Percentiles rank a stretch among this genome's conserved stretches.
Evolutionary conservation across 1,140 invertebrate genomes (phyloP).

Genomic region (Melitaea cinxia): DNA sequence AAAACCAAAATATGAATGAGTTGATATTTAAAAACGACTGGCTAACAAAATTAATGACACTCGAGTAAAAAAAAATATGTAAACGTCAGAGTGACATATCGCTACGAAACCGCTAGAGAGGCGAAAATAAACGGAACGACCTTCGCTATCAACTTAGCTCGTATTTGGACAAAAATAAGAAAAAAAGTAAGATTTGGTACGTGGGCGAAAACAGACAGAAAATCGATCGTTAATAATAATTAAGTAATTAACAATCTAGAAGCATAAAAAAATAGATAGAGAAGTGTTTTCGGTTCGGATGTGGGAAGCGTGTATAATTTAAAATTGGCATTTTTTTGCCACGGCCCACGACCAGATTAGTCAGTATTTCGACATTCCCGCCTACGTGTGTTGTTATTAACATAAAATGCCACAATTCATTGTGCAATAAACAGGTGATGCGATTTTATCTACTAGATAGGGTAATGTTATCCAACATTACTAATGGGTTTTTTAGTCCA

Average conservation of each 20-base stretch:
- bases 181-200: constrained; percentile 8
- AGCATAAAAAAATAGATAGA: constrained; percentile 59
- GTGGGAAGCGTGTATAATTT: constrained; percentile 78
- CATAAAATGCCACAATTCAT: constrained; percentile 77
- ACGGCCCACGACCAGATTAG: constrained; percentile 73
- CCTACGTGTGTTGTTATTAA: constrained; percentile 69
- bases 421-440: constrained; percentile 73
- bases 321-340: constrained; percentile 75
- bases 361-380: constrained; percentile 76
- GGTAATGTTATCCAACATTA: too few relatives aligned
- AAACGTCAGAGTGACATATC: constrained; percentile 48
- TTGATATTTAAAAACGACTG: neutral
- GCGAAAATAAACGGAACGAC: constrained; percentile 19
- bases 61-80: constrained; percentile 43
- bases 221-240: constrained; percentile 53
- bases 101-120: constrained; percentile 47
- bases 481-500: constrained; percentile 15
- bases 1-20: neutral
- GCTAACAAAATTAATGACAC: constrained; percentile 22
- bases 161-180: constrained; percentile 6
- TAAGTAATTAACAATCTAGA: constrained; percentile 71
- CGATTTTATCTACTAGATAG: constrained; percentile 73
- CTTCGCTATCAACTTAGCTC: neutral
- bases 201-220: constrained; percentile 48
- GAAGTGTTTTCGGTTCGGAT: constrained; percentile 53